phyloP scores from a whole-genome alignment of 2,113 vertebrate species.

The Galbula dea region DNA sequence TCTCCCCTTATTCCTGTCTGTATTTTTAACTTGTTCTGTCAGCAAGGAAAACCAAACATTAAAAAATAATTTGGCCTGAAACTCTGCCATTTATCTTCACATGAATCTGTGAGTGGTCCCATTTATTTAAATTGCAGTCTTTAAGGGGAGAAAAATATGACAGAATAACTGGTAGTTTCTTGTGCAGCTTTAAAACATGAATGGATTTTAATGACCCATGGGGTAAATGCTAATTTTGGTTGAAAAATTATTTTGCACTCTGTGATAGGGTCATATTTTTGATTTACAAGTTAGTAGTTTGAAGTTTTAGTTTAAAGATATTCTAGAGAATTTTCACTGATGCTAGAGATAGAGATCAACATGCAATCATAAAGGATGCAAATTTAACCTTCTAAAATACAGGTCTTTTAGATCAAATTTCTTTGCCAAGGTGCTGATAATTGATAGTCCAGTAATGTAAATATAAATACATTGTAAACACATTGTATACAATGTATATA shows the following conservation, averaged over 20 bases:
- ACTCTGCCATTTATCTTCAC: not conserved
- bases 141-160: not conserved
- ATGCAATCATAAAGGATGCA: not conserved
- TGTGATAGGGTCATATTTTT: not conserved
- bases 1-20: not conserved
- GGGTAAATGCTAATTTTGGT: not conserved
- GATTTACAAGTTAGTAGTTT: not conserved
- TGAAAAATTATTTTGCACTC: not conserved
- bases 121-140: not conserved
- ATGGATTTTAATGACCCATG: not conserved
- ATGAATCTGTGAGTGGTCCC: not conserved
- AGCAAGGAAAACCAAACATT: not conserved
- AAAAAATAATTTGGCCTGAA: not conserved
- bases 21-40: not conserved
- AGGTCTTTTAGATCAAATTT: not conserved
- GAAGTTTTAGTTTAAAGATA: not conserved
- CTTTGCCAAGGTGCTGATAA: not conserved
- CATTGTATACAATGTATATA: not conserved
- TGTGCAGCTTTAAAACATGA: not conserved
- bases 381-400: not conserved
- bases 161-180: not conserved
- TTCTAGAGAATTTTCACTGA: not conserved
- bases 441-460: not conserved
- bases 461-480: too few species aligned
- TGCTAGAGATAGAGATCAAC: not conserved